A percentile compares a stretch with the other conserved stretches of the same genome.
These are phyloP conservation scores for Typhlichthys subterraneus DNA, from an alignment of 2,797 vertebrate species.

Conservation along the genomic window DNA sequence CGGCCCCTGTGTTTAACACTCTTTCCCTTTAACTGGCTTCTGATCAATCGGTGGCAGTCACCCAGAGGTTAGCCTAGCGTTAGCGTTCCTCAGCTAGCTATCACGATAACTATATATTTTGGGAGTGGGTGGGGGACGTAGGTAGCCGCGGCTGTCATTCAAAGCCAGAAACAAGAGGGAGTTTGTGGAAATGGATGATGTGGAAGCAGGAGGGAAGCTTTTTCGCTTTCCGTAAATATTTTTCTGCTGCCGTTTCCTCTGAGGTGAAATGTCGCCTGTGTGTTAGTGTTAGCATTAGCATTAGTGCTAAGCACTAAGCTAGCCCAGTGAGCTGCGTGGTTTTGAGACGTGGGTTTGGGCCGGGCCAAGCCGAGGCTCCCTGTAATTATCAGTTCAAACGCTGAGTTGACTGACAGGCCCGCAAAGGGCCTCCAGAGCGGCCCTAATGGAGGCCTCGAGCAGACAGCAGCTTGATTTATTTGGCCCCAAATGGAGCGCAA, in stretches of 20 bases:
- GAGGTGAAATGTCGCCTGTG: slow-evolving; percentile 60
- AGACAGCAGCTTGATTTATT: slow-evolving; percentile 80
- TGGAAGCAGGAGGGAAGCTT: slow-evolving; percentile 38
- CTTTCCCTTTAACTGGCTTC: slow-evolving; percentile 62
- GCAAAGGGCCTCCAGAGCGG: slow-evolving; percentile 61
- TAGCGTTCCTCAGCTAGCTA: slow-evolving; percentile 29
- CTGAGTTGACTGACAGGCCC: slow-evolving; percentile 77
- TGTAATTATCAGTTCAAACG: slow-evolving; percentile 83
- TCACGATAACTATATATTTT: slow-evolving; percentile 11
- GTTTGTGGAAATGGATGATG: slow-evolving; percentile 47
- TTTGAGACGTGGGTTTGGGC: slow-evolving; percentile 34
- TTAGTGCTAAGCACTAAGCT: slow-evolving; percentile 20
- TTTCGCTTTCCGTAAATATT: slow-evolving; percentile 73
- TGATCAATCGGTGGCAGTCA: slow-evolving; percentile 61
- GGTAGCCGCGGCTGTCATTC: slow-evolving; percentile 45
- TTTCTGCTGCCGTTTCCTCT: slow-evolving; percentile 54
- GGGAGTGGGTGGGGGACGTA: slow-evolving; percentile 10
- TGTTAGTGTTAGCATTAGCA: slow-evolving; percentile 72
- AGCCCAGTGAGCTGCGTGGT: slow-evolving; percentile 39
- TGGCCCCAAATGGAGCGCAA: slow-evolving; percentile 77
- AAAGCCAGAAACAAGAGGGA: slow-evolving; percentile 32
- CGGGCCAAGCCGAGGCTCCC: slow-evolving; percentile 61
- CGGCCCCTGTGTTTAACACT: slow-evolving; percentile 52
- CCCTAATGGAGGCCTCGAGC: slow-evolving; percentile 81
- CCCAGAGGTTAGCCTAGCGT: slow-evolving; percentile 44